Conservation (phyloP, 2,797 vertebrate genomes). For the Pantherophis alleghaniensis region DNA sequence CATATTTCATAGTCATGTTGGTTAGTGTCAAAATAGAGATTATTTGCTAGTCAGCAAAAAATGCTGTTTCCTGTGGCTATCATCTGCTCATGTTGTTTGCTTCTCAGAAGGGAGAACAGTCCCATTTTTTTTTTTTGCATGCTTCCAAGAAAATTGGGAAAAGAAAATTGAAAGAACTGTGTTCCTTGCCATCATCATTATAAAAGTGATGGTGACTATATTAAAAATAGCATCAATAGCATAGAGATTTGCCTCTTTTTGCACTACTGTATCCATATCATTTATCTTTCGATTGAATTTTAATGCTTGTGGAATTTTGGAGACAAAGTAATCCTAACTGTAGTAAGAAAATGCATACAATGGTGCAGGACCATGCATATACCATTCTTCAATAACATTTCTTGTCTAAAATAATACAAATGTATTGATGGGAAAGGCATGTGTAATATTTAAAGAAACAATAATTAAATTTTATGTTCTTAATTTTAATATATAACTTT, state of each 20-base stretch:
- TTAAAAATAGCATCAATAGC: not conserved
- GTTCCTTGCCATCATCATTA: not conserved
- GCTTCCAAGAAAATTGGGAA: not conserved
- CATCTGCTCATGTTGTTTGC: not conserved
- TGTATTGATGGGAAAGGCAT: not conserved
- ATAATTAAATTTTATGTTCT: not conserved
- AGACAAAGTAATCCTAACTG: not conserved
- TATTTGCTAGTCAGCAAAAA: not conserved
- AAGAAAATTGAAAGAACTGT: not conserved
- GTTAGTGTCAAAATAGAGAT: not conserved
- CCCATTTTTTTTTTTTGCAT: not conserved
- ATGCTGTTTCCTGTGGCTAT: not conserved
- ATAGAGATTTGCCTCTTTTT: not conserved
- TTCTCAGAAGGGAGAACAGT: not conserved
- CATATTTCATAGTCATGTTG: not conserved
- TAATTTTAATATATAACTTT: not conserved
- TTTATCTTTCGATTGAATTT: not conserved
- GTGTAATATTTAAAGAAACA: not conserved
- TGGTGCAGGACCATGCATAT: not conserved
- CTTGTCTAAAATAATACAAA: not conserved
- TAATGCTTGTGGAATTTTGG: not conserved
- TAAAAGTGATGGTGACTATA: not conserved
- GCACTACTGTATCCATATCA: not conserved
- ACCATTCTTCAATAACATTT: not conserved
- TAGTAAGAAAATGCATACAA: not conserved